phyloP scores from a whole-genome alignment of 2,888 invertebrate species.

The Aphodius sticticus region DNA sequence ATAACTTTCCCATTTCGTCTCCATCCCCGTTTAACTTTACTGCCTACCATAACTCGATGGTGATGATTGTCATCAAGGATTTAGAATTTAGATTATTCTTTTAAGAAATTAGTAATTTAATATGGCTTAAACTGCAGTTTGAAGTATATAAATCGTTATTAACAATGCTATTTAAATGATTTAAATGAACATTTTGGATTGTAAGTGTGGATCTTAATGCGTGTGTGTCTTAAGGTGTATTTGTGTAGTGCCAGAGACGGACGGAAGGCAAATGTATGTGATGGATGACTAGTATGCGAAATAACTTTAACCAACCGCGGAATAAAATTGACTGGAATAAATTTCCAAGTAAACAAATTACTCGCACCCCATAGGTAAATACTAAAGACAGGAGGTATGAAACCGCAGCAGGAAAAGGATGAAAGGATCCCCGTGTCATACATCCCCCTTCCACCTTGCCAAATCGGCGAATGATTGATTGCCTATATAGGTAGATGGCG shows the following conservation, averaged over 20 bases:
- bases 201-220: no score
- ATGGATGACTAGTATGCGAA: no score
- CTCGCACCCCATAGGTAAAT: no score
- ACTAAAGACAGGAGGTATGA: not conserved
- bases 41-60: conserved; percentile 51
- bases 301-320: no score
- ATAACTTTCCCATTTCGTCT: conserved; percentile 60
- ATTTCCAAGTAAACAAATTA: no score
- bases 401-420: not conserved
- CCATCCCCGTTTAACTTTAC: conserved; percentile 52
- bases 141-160: no score
- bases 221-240: no score
- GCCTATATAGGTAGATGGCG: not conserved
- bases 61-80: conserved; percentile 51
- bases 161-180: no score
- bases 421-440: not conserved
- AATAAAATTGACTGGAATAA: no score
- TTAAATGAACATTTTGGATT: no score
- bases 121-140: not conserved
- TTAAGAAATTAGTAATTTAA: not conserved
- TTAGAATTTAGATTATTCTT: not conserved
- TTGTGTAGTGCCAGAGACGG: no score
- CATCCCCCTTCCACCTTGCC: not conserved
- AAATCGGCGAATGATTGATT: not conserved
- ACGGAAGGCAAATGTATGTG: no score